These are phyloP conservation scores for Papilio xuthus DNA, from an alignment of 1,140 invertebrate species.

Conservation along the genomic window DNA sequence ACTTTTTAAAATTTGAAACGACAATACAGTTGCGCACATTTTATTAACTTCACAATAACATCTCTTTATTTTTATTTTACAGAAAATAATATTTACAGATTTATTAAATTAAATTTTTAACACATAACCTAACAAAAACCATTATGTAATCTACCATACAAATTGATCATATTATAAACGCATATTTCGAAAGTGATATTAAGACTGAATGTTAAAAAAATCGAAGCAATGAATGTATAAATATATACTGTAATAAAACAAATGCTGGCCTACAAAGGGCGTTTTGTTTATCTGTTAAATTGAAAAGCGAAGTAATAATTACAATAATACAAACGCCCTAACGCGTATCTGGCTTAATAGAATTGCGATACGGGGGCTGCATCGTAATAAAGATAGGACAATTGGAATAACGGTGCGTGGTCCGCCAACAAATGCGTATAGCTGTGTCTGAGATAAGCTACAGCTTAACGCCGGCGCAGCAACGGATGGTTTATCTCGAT, in stretches of 20 bases:
- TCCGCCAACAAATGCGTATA: constrained; percentile 67
- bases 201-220: background rate
- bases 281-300: constrained; percentile 9
- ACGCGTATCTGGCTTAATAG: constrained; percentile 59
- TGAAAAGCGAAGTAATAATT: constrained; percentile 42
- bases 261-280: background rate
- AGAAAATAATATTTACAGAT: background rate
- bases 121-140: background rate
- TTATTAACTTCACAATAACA: constrained; percentile 36
- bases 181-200: background rate
- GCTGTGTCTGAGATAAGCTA: constrained; percentile 69
- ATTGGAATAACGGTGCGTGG: constrained; percentile 70
- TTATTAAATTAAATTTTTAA: background rate
- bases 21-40: constrained; percentile 32
- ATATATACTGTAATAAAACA: background rate
- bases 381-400: constrained; percentile 70
- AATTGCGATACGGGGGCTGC: constrained; percentile 58
- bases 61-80: constrained; percentile 11
- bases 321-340: constrained; percentile 41
- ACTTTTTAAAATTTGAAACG: constrained; percentile 47
- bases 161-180: background rate
- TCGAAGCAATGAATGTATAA: background rate
- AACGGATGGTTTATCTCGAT: constrained; percentile 77
- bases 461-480: constrained; percentile 68
- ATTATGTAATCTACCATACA: background rate